Percentiles rank a stretch among this genome's conserved stretches.
phyloP scores from a whole-genome alignment of 2,888 invertebrate genomes.

The Odiellus spinosus region DNA sequence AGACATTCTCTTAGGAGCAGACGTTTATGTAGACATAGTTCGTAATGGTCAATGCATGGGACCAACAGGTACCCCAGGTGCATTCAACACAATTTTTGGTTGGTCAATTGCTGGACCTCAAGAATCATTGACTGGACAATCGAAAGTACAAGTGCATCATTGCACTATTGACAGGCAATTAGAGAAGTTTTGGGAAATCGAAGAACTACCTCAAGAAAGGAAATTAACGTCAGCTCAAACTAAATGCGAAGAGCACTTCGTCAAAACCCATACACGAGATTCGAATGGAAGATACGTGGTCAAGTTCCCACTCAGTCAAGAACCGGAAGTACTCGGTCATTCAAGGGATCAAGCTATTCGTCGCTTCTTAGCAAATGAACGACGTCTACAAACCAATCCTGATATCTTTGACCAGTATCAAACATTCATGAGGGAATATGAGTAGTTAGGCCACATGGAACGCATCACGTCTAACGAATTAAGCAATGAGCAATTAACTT shows the following conservation, averaged over 20 bases:
- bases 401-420: neutral
- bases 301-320: conserved; percentile 10
- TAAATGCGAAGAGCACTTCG: conserved; percentile 21
- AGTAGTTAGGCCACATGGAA: conserved; percentile 19
- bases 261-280: conserved; percentile 15
- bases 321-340: neutral
- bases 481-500: conserved; percentile 16
- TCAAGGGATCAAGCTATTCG: conserved; percentile 1
- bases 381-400: neutral
- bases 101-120: too few relatives aligned
- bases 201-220: conserved; percentile 16
- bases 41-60: too few relatives aligned
- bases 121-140: too few relatives aligned
- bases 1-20: too few relatives aligned
- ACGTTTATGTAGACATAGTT: too few relatives aligned
- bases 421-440: conserved; percentile 11
- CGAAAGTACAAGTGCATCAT: neutral
- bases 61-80: too few relatives aligned
- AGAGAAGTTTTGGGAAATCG: conserved; percentile 20
- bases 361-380: neutral
- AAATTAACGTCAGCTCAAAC: conserved; percentile 17
- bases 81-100: too few relatives aligned
- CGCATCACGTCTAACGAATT: conserved; percentile 8
- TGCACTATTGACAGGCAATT: neutral
- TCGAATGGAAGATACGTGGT: conserved; percentile 21